Conservation (phyloP, 2,113 vertebrate species). For the Vulpes vulpes region DNA sequence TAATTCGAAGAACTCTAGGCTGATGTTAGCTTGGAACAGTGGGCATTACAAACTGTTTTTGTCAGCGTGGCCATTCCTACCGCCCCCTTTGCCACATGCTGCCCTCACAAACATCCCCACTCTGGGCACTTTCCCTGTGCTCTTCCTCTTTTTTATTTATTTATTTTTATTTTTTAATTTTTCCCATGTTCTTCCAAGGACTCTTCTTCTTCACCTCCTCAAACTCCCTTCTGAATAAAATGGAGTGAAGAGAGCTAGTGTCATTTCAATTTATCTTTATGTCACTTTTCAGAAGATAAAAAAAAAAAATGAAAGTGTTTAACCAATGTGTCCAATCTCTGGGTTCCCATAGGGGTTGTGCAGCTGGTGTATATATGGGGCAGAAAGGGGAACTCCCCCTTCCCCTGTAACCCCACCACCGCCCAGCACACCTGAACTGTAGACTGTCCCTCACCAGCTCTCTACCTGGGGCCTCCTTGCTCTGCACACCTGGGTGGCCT, state of each 20-base stretch:
- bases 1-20: constrained; percentile 3
- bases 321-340: background rate
- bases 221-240: background rate
- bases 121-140: background rate
- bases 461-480: background rate
- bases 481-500: no score
- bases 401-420: no score
- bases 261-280: background rate
- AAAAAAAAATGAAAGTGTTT: background rate
- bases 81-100: background rate
- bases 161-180: no score
- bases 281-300: background rate
- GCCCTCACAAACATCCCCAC: background rate
- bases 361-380: no score
- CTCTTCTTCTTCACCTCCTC: background rate
- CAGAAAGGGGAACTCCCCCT: background rate
- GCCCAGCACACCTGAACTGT: background rate
- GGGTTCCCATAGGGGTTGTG: background rate
- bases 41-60: background rate
- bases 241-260: background rate
- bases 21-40: background rate
- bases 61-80: background rate
- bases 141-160: no score
- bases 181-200: background rate
- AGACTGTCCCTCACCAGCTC: no score